Evolutionary conservation across 2,113 vertebrate genomes (phyloP).

Genomic region (Passer domesticus): DNA sequence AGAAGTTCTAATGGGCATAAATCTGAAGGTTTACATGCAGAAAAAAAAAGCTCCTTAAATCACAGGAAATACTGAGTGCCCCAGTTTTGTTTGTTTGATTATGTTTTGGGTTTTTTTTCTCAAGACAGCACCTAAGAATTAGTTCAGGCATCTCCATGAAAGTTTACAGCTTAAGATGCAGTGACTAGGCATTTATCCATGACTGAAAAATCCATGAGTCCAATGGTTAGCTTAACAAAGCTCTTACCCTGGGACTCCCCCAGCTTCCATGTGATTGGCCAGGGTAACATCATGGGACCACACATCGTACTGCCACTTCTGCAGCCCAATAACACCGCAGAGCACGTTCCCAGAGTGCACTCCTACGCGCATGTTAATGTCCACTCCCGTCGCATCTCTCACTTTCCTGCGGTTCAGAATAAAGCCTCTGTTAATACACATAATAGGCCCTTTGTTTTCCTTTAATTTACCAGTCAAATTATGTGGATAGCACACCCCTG

Average conservation of each 20-base stretch:
- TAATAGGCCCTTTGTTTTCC: neutral
- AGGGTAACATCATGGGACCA: slow-evolving; percentile 98
- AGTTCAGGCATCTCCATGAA: neutral
- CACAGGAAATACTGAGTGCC: neutral
- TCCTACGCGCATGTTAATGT: slow-evolving; percentile 96
- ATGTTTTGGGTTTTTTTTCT: neutral
- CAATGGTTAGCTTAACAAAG: neutral
- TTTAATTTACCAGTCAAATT: neutral
- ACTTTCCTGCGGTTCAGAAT: slow-evolving; percentile 83
- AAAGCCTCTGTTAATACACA: neutral
- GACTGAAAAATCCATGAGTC: neutral
- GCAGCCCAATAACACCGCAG: slow-evolving; percentile 95
- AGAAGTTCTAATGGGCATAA: neutral
- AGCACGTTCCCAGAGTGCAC: slow-evolving; percentile 97
- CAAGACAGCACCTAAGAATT: neutral
- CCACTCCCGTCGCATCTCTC: slow-evolving; percentile 91
- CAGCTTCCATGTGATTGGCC: slow-evolving; percentile 98
- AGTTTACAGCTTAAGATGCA: neutral
- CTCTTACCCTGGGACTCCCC: slow-evolving; percentile 93
- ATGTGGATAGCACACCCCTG: neutral
- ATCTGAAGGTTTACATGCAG: neutral
- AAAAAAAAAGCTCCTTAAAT: neutral
- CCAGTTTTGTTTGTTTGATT: too few species aligned
- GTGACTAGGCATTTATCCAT: neutral
- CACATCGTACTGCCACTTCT: slow-evolving; percentile 98